Evolutionary conservation across 2,797 vertebrate species (phyloP), one percentile per base, ranked within the genome.

Genomic region (Pipistrellus nathusii): DNA sequence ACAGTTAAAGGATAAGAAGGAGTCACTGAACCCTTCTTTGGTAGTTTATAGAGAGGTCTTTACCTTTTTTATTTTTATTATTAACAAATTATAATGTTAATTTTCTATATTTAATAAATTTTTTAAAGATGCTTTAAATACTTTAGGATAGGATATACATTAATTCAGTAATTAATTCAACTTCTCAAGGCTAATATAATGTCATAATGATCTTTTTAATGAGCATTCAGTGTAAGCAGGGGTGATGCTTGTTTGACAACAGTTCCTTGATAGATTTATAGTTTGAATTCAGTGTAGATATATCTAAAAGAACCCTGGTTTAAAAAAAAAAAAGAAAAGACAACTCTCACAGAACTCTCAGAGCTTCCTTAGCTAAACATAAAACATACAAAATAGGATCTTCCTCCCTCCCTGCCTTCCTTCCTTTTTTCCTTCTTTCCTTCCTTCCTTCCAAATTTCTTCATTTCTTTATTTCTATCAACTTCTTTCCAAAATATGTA

Each of bases 61-160:
- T 48, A 14, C 35, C 32, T 18, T 53, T 41, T 38, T 8, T 86
- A 41, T 59, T 85, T 76, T 89, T 66, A 68, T 76, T 71, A 76
- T 46, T 76, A 41, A 38, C 38, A 38, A 14, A 88, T 85, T 85
- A 35, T 5, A 35, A 48, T 71, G 59, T 71, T 55, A 27, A 46
- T 88, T 86, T 91, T 18, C 20, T 77, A 10, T 32, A 51, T 44
- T 77, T 83, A 73, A 73, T n/a, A 62, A 23, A 18, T 55, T 32
- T 85, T 96, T 88, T 51, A 44, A 91, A 88, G 59, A 91, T 25
- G 72, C 0, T 27, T 68, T 88, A 82, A 81, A 46, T 72, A 59
- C 2, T 78, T 82, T 48, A 85, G 11, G 9, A 14, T 2, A 25
- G 17, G 64, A 68, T 57, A 17, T 32, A 81, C 46, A 88, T 82